Percentiles rank a stretch among this genome's conserved stretches.
phyloP scores from a whole-genome alignment of 2,797 vertebrate genomes.

The Nasua narica region DNA sequence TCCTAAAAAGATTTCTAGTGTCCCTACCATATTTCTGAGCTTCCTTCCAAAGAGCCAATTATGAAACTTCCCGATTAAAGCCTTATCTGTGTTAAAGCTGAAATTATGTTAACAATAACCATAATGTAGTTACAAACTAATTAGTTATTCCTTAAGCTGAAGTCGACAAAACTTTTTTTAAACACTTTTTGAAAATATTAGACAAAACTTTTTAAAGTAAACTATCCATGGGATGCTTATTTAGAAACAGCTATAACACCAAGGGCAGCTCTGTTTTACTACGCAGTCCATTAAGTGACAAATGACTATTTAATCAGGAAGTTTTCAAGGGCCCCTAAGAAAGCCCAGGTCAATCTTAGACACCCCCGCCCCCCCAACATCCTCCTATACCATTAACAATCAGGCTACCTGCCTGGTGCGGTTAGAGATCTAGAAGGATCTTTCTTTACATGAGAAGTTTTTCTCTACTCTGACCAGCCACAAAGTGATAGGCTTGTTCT shows the following conservation, averaged over 20 bases:
- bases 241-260: slow-evolving; percentile 31
- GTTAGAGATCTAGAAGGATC: neutral
- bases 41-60: slow-evolving; percentile 23
- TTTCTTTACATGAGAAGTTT: neutral
- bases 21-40: neutral
- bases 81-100: neutral
- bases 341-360: neutral
- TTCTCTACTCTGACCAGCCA: neutral
- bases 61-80: slow-evolving; percentile 21
- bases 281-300: slow-evolving; percentile 11
- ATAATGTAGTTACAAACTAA: slow-evolving; percentile 12
- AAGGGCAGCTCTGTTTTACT: neutral
- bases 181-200: neutral
- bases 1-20: neutral
- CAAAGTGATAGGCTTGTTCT: slow-evolving; percentile 57
- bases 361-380: neutral
- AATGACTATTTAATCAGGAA: slow-evolving; percentile 30
- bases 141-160: slow-evolving; percentile 19
- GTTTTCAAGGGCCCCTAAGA: neutral
- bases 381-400: neutral
- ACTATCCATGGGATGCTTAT: neutral
- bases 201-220: slow-evolving; percentile 11
- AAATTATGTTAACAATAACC: slow-evolving; percentile 2
- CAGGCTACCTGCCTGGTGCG: neutral
- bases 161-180: neutral